These are phyloP conservation scores for Callitettix versicolor DNA, from an alignment of 1,140 invertebrate genomes.

Conservation along the genomic window DNA sequence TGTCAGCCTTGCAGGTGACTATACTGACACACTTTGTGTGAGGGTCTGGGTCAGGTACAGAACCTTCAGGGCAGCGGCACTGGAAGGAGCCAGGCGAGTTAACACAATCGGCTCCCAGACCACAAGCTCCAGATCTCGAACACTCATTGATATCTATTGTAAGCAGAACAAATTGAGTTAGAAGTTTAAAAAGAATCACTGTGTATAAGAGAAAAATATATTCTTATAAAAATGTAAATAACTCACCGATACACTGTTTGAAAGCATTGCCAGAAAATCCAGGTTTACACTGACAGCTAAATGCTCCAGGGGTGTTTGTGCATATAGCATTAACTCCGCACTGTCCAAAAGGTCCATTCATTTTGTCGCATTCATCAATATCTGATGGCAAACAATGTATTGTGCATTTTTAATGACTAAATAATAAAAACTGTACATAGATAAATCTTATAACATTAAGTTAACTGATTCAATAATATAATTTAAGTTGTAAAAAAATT, in stretches of 20 bases:
- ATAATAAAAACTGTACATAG: too few relatives aligned
- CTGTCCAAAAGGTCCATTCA: constrained; percentile 62
- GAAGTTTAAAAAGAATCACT: not conserved
- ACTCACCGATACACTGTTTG: constrained; percentile 54
- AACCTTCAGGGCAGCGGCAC: constrained; percentile 71
- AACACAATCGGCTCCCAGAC: constrained; percentile 63
- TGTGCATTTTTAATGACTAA: too few relatives aligned
- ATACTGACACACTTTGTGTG: constrained; percentile 64
- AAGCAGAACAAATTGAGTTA: constrained; percentile 16
- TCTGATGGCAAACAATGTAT: constrained; percentile 45
- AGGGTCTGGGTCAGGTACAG: constrained; percentile 71
- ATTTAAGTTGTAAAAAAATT: too few relatives aligned
- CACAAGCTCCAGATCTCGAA: constrained; percentile 50
- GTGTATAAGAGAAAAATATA: not conserved
- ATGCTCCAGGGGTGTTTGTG: constrained; percentile 66
- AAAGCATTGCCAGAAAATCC: constrained; percentile 71
- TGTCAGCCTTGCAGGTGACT: constrained; percentile 58
- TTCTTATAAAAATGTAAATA: not conserved
- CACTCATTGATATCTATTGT: constrained; percentile 77
- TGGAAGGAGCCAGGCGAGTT: constrained; percentile 66
- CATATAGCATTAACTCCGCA: constrained; percentile 80
- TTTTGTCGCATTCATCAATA: constrained; percentile 82
- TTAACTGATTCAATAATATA: too few relatives aligned
- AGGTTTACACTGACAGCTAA: constrained; percentile 63
- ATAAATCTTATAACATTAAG: too few relatives aligned